A percentile compares a stretch with the other conserved stretches of the same genome.
Evolutionary conservation across 2,113 vertebrate species (phyloP).

Genomic region (Toxotes jaculatrix): DNA sequence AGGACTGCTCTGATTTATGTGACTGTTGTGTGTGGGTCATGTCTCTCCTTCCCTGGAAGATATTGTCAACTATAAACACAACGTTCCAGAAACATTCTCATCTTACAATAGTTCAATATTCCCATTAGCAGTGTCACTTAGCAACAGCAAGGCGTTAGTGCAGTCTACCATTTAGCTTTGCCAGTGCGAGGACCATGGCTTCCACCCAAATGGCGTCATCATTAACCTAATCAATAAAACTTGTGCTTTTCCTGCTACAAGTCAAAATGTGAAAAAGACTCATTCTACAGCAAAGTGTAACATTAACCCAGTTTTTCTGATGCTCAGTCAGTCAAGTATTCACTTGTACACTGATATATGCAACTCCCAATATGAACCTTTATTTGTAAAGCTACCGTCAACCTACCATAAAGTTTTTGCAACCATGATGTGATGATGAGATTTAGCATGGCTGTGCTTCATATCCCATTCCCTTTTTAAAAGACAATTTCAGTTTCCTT

Average conservation of each 20-base stretch:
- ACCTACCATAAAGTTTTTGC: neutral
- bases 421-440: neutral
- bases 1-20: neutral
- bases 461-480: neutral
- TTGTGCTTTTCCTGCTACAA: neutral
- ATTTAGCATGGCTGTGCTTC: neutral
- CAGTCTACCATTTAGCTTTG: too few relatives aligned
- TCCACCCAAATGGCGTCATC: too few relatives aligned
- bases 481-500: too few relatives aligned
- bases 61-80: neutral
- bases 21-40: neutral
- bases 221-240: neutral
- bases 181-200: too few relatives aligned
- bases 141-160: too few relatives aligned
- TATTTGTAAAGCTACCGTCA: neutral
- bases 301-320: neutral
- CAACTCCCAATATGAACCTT: neutral
- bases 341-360: too few relatives aligned
- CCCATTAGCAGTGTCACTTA: too few relatives aligned
- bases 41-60: neutral
- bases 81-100: neutral
- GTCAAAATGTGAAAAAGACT: neutral
- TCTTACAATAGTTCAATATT: neutral
- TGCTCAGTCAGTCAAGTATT: too few relatives aligned
- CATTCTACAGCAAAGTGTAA: neutral